Evolutionary conservation across 2,888 invertebrate genomes (phyloP), one percentile per base, ranked within the genome.

Genomic region (Venusia cambrica): DNA sequence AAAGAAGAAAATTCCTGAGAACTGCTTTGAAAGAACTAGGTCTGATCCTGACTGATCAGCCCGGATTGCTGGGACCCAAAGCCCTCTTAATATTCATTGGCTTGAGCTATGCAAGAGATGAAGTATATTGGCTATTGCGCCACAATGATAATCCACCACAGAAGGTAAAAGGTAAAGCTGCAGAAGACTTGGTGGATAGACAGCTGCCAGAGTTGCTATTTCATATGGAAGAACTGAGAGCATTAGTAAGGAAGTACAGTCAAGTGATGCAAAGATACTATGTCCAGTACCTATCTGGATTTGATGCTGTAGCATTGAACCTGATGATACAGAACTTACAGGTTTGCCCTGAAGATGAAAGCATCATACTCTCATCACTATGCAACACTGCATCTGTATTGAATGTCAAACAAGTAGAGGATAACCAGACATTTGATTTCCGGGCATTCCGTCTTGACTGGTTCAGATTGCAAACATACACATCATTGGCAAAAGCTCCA

Each of bases 231-330:
- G 99, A 99, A 75, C 78, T 99, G 28, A 90, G 99, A 59, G 96
- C 95, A 10, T 85, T 99, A 31, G 96, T 99, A 2, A 91, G 97
- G 45, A 99, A 98, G 72, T 98, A 99, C 73, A 96, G 95, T 57
- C 97, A 97, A 85, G 97, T 99, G 4, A 94, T 99, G 88, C 98
- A 99, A 76, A 90, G 98, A 47, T 99, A 99, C 75, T 99, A 98
- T 78, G 95, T 99, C 11, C 98, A 99, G 78, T 99, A 98, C 87
- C 88, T 99, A 34, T 93, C 96, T 16, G 97, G 97, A 5, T 99
- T 95, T 78, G 99, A 99, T 88, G 96, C 98, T 7, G 94, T 97
- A 10, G 94, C 95, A 38, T 81, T 99, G 13, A 96, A 97, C 67
- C 89, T 95, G 55, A 92, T 94, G 79, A 93, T 93, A 70, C 96